Evolutionary conservation across 92 coral and sea anemone genomes (phyloP).

Genomic region (Zoanthus solanderi): DNA sequence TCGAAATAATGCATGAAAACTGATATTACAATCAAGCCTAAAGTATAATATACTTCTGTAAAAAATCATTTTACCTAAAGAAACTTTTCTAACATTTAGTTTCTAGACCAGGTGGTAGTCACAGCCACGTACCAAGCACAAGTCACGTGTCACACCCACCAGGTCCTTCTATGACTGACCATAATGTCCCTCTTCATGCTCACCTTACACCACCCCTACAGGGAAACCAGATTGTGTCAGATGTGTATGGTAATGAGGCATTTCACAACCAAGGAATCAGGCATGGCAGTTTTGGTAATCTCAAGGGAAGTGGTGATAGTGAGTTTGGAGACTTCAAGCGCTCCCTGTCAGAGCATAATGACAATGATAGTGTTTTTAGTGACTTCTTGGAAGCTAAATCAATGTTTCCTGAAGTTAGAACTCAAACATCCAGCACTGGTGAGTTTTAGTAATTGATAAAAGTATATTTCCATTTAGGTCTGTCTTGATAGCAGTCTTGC

Average conservation of each 20-base stretch:
- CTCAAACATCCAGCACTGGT: not conserved
- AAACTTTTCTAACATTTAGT: conserved; percentile 43
- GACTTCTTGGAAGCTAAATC: conserved; percentile 72
- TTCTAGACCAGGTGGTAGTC: conserved; percentile 81
- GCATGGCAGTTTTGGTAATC: conserved; percentile 69
- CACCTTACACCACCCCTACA: not conserved
- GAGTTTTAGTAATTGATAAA: not conserved
- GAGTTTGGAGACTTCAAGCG: conserved; percentile 50
- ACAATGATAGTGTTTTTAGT: conserved; percentile 53
- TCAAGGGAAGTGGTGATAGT: conserved; percentile 22
- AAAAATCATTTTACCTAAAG: no score
- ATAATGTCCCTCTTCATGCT: not conserved
- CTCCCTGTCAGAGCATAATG: conserved; percentile 36
- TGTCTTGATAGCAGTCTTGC: no score
- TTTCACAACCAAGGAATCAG: not conserved
- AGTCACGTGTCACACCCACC: conserved; percentile 28
- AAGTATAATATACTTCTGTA: no score
- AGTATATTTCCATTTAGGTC: not conserved
- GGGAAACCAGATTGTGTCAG: not conserved
- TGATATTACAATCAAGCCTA: no score
- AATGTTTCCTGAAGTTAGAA: conserved; percentile 9
- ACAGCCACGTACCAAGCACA: not conserved
- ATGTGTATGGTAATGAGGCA: not conserved
- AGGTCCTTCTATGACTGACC: conserved; percentile 2
- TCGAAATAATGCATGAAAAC: no score